Evolutionary conservation across 2,888 invertebrate genomes (phyloP), one percentile per base, ranked within the genome.

Genomic region (Agriotes lineatus): DNA sequence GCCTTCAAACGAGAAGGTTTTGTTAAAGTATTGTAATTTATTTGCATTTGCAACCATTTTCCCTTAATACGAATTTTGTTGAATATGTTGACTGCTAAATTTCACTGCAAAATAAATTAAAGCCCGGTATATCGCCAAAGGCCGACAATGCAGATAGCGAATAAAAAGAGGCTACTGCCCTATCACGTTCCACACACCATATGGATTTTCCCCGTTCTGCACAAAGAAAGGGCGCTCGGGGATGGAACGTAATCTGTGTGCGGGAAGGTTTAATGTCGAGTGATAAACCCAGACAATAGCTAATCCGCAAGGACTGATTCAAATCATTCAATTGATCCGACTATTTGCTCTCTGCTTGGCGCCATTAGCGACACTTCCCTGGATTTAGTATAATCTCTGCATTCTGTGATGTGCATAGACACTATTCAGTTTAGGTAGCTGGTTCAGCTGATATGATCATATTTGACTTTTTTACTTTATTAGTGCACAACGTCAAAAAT

Each of bases 261-360:
- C 77, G 71, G 74, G 77, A 79, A 75, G 79, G 77, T 78, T 80
- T 78, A 78, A 76, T 75, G 71, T 69, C 68, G 75, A 78, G 73
- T 68, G 75, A 79, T 78, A 74, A 75, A 70, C 74, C 68, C 60
- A 48, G 65, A 78, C 79, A 79, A 79, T 77, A 73, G 79, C 76
- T 79, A 80, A 79, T 80, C 80, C 76, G 69, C 65, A 72, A 73
- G 78, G 78, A 78, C 73, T 76, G 78, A 79, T 78, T 78, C 79
- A 76, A 77, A 78, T 78, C 76, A 74, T 76, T 74, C 77, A 72
- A 75, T 77, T 75, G 72, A 79, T 75, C 74, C 63, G 69, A 76
- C 78, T 81, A 80, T 81, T 81, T 80, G 79, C 77, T 78, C 80
- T 73, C 80, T 77, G 80, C 77, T 80, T 81, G 80, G 77, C 78